phyloP scores from a whole-genome alignment of 2,113 vertebrate species.

The Platanista minor region DNA sequence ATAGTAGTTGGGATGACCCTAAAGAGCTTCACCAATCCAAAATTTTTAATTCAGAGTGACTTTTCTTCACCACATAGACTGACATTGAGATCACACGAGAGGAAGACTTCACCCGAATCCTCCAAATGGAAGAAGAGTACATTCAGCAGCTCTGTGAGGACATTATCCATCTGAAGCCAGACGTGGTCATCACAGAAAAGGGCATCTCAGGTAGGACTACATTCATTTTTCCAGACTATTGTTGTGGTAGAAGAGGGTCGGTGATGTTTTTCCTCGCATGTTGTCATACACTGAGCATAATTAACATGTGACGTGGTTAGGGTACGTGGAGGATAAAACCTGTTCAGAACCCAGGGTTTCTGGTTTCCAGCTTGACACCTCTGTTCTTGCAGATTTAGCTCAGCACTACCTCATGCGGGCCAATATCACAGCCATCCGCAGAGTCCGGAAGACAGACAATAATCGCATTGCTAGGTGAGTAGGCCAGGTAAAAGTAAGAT shows the following conservation, averaged over 20 bases:
- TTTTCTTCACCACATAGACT: slow-evolving; percentile 79
- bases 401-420: slow-evolving; percentile 97
- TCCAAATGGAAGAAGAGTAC: slow-evolving; percentile 97
- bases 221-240: neutral
- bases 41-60: neutral
- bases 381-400: slow-evolving; percentile 87
- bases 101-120: slow-evolving; percentile 95
- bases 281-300: neutral
- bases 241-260: neutral
- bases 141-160: slow-evolving; percentile 97
- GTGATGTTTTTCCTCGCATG: accelerated
- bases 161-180: slow-evolving; percentile 92
- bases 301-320: neutral
- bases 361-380: neutral
- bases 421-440: slow-evolving; percentile 94
- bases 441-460: slow-evolving; percentile 96
- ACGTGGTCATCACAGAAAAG: slow-evolving; percentile 96
- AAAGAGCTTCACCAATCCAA: neutral
- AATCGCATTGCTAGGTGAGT: slow-evolving; percentile 93
- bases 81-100: slow-evolving; percentile 97
- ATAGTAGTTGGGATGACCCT: neutral
- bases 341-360: neutral
- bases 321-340: neutral
- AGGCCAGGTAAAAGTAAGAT: neutral
- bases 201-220: slow-evolving; percentile 90